Base-by-base conservation (phyloP, 2,113 vertebrate genomes). In the Lepus americanus region DNA sequence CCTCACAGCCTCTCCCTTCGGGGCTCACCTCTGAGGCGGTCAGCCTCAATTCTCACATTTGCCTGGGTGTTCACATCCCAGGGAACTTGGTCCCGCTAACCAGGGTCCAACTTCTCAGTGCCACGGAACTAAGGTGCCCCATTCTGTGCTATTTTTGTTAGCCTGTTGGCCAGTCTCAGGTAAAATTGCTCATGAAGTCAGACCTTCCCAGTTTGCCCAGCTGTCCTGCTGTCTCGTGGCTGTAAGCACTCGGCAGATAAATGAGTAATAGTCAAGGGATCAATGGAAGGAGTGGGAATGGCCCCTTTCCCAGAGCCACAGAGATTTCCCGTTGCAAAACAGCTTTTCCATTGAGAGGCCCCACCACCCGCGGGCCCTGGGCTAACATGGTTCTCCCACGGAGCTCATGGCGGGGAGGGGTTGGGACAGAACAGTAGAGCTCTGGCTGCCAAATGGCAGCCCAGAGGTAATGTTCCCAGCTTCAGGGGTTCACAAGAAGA, bases 351-450 rank as follows among this genome's bases (percentile, higher is more conserved):
- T 25, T 25, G 10, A 66, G 23, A 29, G 36, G 27, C n/a, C 49
- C 80, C 25, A 1, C 51, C 22, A 16, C 33, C 6, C 13, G 17
- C 33, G 19, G 33, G 76, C 69, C 33, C 23, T 5, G 0, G 51
- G 20, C 64, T 59, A 22, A 11, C 70, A 0, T 3, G 19, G 61
- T 29, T 66, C 59, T 17, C 61, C 44, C 13, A 9, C 5, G 2
- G n/a, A n/a, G 53, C 77, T n/a, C 3, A 1, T 59, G 0, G 10
- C n/a, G 33, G 12, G 59, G 11, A 51, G 3, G 5, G 0, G 1
- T 31, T 1, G 7, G 1, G 59, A 8, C 5, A 25, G 44, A 20
- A 31, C 44, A 20, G 1, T 1, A 12, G 59, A 91, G 73, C 29
- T 1, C 7, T 17, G n/a, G 20, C 36, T 33, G 1, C 69, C 6